Evolutionary conservation across 1,140 invertebrate genomes (phyloP).

Genomic region (Theocolax elegans): DNA sequence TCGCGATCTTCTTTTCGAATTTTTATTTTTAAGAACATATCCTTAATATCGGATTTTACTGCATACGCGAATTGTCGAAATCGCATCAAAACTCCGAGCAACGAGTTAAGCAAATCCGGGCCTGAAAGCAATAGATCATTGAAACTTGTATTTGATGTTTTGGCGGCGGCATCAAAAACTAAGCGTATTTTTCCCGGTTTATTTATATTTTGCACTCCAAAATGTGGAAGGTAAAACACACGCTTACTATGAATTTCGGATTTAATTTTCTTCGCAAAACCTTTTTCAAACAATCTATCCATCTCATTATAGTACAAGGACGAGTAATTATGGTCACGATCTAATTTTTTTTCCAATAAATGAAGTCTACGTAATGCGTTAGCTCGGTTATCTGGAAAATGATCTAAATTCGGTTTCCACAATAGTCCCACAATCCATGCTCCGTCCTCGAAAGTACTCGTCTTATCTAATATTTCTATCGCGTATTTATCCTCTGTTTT

Average conservation of each 20-base stretch:
- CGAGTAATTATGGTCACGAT: conserved; percentile 6
- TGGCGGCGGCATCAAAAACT: background rate
- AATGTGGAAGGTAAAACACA: conserved; percentile 9
- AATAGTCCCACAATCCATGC: conserved; percentile 40
- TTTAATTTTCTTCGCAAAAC: background rate
- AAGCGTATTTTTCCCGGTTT: too few relatives aligned
- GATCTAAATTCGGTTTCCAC: conserved; percentile 15
- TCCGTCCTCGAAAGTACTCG: background rate
- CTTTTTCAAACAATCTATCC: background rate
- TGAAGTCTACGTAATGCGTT: background rate
- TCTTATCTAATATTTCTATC: conserved; percentile 12
- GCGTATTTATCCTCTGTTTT: background rate
- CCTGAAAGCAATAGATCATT: conserved; percentile 17
- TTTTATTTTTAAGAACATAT: conserved; percentile 5
- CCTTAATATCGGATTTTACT: conserved; percentile 18
- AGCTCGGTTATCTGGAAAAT: conserved; percentile 14
- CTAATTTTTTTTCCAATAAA: conserved; percentile 26
- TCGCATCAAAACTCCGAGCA: conserved; percentile 2
- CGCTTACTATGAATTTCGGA: background rate
- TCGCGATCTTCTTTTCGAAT: background rate
- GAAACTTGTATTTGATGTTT: background rate
- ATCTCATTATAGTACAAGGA: conserved; percentile 15
- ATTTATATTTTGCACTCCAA: conserved; percentile 16
- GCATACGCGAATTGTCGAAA: conserved; percentile 1
- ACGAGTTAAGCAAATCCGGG: background rate